Evolutionary conservation across 53 echinoderm and acorn worm genomes (phyloP), one percentile per base, ranked within the genome.

Genomic region (Hippasteria phrygiana): DNA sequence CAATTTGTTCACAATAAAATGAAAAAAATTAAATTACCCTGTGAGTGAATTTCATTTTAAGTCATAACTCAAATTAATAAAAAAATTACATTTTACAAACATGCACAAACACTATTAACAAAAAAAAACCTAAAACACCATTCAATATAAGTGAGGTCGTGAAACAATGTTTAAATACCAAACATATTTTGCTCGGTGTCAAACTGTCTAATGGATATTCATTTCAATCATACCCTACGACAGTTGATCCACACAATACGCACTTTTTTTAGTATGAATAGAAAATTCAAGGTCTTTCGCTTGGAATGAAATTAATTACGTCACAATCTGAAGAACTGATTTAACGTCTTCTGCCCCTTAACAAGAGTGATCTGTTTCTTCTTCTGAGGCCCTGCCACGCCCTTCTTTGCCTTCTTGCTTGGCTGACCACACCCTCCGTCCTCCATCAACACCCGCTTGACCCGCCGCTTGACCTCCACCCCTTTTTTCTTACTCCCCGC

Each of bases 271-370:
- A n/a, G n/a, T n/a, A n/a, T n/a, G n/a, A n/a, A n/a, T n/a, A n/a
- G n/a, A n/a, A 48, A 48, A 48, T 48, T 13, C 48, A 48, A n/a
- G n/a, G n/a, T 13, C 13, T 48, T 48, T 13, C 13, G 48, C 8
- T 48, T 48, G 48, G 48, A 9, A 13, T 48, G 7, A 5, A 16
- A 36, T 22, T 13, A 0, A 31, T 67, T 67, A 1, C 22, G 32
- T 86, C 42, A 91, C 20, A 86, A 50, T 74, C 94, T 90, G 67
- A 96, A 96, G 80, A 96, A 96, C 48, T 91, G 87, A 54, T 82
- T 93, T 26, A 96, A 74, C 18, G 92, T 92, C 46, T 90, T 91
- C 56, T 96, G 94, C 22, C 96, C 96, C 65, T 96, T 96, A 18
- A 64, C 87, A 40, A 89, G 65, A 24, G 91, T 55, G 12, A 90